Evolutionary conservation across 2,113 vertebrate species (phyloP).

Genomic region (Nerophis ophidion): DNA sequence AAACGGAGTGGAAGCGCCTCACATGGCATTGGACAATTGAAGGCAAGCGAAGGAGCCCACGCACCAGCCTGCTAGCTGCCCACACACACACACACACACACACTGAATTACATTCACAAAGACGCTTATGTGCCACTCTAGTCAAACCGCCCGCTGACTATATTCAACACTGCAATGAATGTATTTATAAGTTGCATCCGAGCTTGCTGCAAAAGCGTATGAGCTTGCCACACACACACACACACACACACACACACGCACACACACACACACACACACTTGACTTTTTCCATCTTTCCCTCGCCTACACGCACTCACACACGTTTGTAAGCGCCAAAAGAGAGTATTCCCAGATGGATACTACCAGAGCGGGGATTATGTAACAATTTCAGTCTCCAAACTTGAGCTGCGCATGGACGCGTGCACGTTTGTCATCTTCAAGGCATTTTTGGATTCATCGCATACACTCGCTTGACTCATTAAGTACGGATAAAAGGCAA

Average conservation of each 20-base stretch:
- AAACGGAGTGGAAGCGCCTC: conserved; percentile 39
- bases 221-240: not conserved
- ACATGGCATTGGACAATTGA: conserved; percentile 32
- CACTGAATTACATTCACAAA: not conserved
- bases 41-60: conserved; percentile 51
- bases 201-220: conserved; percentile 11
- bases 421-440: not conserved
- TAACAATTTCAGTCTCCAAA: conserved; percentile 53
- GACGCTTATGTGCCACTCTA: conserved; percentile 6
- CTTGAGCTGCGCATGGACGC: conserved; percentile 6
- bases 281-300: conserved; percentile 55
- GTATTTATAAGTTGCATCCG: conserved; percentile 16
- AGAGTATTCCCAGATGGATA: conserved; percentile 64
- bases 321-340: conserved; percentile 43
- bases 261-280: conserved; percentile 20
- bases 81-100: not conserved
- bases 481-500: too few relatives aligned
- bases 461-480: not conserved
- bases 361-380: conserved; percentile 54
- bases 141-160: conserved; percentile 25
- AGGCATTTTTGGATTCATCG: too few relatives aligned
- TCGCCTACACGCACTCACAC: conserved; percentile 52
- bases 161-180: not conserved
- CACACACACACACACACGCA: conserved; percentile 10
- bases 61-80: conserved; percentile 40